A percentile compares a stretch with the other conserved stretches of the same genome.
Conservation (phyloP, 2,888 invertebrate genomes). For the Amphipoea lucens region DNA sequence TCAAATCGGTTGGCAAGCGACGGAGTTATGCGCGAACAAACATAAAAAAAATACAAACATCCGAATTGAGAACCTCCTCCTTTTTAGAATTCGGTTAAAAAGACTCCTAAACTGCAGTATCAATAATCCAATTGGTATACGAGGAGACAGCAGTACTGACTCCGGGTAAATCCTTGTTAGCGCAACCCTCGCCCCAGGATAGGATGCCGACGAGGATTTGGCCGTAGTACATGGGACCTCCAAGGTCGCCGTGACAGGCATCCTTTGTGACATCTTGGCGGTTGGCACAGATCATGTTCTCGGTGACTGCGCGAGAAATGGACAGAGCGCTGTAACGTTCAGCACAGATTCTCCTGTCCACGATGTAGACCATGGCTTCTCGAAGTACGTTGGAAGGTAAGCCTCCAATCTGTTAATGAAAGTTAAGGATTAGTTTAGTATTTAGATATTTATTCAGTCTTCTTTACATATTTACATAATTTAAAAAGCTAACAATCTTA, state of each 20-base stretch:
- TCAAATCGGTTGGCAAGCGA: too few species aligned
- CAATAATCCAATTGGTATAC: conserved; percentile 75
- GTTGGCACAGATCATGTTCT: conserved; percentile 81
- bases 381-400: conserved; percentile 35
- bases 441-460: neutral
- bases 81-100: too few species aligned
- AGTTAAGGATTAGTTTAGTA: neutral
- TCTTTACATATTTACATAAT: too few species aligned
- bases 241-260: conserved; percentile 85
- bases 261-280: conserved; percentile 70
- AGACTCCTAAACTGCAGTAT: conserved; percentile 49
- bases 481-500: too few species aligned
- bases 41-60: too few species aligned
- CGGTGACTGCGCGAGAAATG: conserved; percentile 65
- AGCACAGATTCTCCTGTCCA: conserved; percentile 30
- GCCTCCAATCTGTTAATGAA: conserved; percentile 41
- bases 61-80: too few species aligned
- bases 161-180: conserved; percentile 81
- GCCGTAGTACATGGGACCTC: conserved; percentile 85
- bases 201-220: conserved; percentile 82
- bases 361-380: conserved; percentile 22
- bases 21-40: too few species aligned
- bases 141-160: conserved; percentile 83
- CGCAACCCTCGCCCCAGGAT: conserved; percentile 87
- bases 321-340: conserved; percentile 29